Conservation (phyloP, 2,113 vertebrate genomes). For the Psilopsiagon aurifrons region DNA sequence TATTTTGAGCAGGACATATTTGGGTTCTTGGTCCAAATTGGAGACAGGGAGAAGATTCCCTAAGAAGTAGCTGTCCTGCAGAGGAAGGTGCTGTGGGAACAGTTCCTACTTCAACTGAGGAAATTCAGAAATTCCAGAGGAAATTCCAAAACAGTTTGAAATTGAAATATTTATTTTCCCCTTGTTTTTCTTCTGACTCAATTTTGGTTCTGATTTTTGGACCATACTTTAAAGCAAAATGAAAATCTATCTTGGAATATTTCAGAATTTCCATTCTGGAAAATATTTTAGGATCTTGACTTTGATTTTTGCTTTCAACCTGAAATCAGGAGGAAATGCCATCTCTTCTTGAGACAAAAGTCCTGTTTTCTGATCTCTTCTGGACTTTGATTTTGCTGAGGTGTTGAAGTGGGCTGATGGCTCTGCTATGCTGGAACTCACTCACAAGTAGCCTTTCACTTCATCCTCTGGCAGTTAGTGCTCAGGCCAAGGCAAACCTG, state of each 20-base stretch:
- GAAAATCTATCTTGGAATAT: neutral
- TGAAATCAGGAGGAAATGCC: neutral
- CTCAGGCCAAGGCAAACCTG: neutral
- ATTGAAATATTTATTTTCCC: neutral
- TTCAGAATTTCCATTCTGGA: neutral
- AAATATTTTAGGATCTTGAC: neutral
- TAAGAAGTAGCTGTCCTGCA: neutral
- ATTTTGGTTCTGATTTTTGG: neutral
- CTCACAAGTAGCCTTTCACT: neutral
- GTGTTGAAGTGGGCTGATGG: neutral
- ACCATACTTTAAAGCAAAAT: neutral
- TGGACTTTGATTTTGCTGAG: neutral
- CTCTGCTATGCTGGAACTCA: neutral
- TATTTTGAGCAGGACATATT: fast-evolving
- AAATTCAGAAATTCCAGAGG: neutral
- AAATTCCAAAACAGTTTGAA: neutral
- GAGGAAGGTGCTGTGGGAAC: neutral
- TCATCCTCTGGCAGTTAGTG: neutral
- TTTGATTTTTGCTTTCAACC: neutral
- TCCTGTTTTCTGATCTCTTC: neutral
- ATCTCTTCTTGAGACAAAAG: neutral
- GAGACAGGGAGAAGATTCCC: neutral
- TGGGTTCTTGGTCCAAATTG: neutral
- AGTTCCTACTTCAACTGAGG: neutral
- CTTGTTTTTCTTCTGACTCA: neutral